These are phyloP conservation scores for Bucorvus abyssinicus DNA, from an alignment of 2,797 vertebrate genomes.

Conservation along the genomic window DNA sequence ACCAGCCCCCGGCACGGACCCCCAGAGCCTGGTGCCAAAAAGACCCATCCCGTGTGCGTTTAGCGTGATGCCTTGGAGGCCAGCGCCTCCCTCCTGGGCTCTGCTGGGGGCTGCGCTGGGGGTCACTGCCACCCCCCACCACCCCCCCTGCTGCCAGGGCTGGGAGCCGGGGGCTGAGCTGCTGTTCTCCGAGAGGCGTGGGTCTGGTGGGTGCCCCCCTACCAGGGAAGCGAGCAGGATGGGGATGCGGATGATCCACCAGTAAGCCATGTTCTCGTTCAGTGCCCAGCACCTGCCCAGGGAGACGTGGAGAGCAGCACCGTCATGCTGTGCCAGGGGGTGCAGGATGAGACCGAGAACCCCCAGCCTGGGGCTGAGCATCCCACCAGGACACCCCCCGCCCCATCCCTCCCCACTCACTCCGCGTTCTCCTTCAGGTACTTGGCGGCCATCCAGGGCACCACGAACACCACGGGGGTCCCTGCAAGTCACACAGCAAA, in stretches of 20 bases:
- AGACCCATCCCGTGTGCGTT: accelerated
- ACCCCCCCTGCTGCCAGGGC: no score
- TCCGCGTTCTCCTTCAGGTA: conserved; percentile 83
- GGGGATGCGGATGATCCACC: conserved; percentile 88
- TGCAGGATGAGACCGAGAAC: not conserved
- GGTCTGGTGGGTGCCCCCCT: not conserved
- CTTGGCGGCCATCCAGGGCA: conserved; percentile 82
- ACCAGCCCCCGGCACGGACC: accelerated
- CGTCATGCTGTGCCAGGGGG: accelerated
- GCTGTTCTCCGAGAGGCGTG: accelerated
- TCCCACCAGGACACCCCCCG: accelerated
- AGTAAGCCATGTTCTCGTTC: conserved; percentile 87
- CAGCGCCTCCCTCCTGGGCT: not conserved
- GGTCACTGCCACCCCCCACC: not conserved
- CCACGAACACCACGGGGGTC: conserved; percentile 81
- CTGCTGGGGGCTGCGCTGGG: not conserved
- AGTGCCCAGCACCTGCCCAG: conserved; percentile 83
- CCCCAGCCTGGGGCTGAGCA: not conserved
- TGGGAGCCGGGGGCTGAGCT: not conserved
- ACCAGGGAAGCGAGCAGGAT: conserved; percentile 84
- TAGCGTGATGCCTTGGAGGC: not conserved
- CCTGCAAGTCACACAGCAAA: conserved; percentile 71
- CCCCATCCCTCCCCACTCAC: conserved; percentile 65
- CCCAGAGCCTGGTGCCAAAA: not conserved
- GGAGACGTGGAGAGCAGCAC: not conserved